Conservation (phyloP, 1,140 invertebrate species). For the Lepidurus packardi region DNA sequence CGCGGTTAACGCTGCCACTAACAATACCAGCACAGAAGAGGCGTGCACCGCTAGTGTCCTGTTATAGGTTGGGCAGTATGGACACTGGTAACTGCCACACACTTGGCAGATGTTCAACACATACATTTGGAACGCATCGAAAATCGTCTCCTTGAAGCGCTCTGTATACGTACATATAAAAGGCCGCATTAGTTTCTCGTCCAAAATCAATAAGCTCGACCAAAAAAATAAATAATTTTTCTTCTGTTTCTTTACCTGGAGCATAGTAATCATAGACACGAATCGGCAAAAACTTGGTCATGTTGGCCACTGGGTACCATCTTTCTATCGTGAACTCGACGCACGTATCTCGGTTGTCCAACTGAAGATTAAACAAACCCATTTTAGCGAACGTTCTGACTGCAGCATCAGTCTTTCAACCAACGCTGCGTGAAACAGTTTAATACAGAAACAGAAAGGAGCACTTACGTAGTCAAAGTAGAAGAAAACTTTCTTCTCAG, state of each 20-base stretch:
- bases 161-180: slow-evolving; percentile 56
- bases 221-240: neutral
- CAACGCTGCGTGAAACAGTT: neutral
- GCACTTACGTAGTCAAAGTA: slow-evolving; percentile 86
- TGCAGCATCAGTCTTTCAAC: slow-evolving; percentile 25
- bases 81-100: slow-evolving; percentile 96
- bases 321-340: slow-evolving; percentile 86
- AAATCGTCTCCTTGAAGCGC: slow-evolving; percentile 88
- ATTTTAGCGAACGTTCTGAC: slow-evolving; percentile 23
- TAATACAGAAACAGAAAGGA: slow-evolving; percentile 30
- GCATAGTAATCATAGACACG: slow-evolving; percentile 94
- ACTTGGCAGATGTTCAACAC: slow-evolving; percentile 92
- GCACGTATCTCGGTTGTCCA: slow-evolving; percentile 75
- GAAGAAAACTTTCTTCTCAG: slow-evolving; percentile 76
- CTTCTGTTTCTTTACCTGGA: slow-evolving; percentile 60
- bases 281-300: slow-evolving; percentile 83
- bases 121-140: slow-evolving; percentile 81
- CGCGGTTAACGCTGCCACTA: slow-evolving; percentile 1
- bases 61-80: slow-evolving; percentile 89
- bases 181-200: neutral
- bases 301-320: slow-evolving; percentile 94
- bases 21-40: slow-evolving; percentile 23
- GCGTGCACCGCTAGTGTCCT: slow-evolving; percentile 31
- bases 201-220: slow-evolving; percentile 11
- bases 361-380: slow-evolving; percentile 47